These are phyloP conservation scores for Drosophila ustulata DNA, from an alignment of 2,888 invertebrate species.

Conservation along the genomic window DNA sequence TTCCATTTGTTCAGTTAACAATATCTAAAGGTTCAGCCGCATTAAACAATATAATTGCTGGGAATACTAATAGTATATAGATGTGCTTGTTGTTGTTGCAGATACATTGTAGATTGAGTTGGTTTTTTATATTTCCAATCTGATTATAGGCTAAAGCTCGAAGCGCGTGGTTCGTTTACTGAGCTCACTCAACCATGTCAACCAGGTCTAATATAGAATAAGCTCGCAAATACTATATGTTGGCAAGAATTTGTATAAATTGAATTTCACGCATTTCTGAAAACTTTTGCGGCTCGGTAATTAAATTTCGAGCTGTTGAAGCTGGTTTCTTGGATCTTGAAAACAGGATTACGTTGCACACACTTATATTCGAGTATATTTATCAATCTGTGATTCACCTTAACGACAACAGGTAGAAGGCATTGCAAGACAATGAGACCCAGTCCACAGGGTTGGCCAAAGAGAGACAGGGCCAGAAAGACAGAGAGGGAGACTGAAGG, in stretches of 20 bases:
- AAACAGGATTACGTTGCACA: constrained; percentile 5
- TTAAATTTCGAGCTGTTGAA: background rate
- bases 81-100: constrained; percentile 1
- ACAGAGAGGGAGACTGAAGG: background rate
- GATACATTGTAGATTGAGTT: constrained; percentile 13
- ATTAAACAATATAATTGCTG: constrained; percentile 71
- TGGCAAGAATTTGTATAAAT: background rate
- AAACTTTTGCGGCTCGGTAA: background rate
- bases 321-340: constrained; percentile 5
- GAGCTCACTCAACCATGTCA: constrained; percentile 21
- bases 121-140: constrained; percentile 20
- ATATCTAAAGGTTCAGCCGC: constrained; percentile 61
- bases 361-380: background rate
- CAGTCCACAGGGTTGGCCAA: background rate
- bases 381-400: background rate
- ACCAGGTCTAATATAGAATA: background rate
- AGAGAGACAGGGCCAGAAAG: background rate
- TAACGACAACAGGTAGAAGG: constrained; percentile 1
- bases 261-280: background rate
- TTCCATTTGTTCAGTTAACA: constrained; percentile 50
- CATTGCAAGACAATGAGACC: background rate
- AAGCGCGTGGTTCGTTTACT: constrained; percentile 26
- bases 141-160: constrained; percentile 27
- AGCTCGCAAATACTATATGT: background rate
- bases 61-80: constrained; percentile 21